Base-by-base conservation (phyloP, 2,888 invertebrate genomes). In the Lasioglossum villosulum region DNA sequence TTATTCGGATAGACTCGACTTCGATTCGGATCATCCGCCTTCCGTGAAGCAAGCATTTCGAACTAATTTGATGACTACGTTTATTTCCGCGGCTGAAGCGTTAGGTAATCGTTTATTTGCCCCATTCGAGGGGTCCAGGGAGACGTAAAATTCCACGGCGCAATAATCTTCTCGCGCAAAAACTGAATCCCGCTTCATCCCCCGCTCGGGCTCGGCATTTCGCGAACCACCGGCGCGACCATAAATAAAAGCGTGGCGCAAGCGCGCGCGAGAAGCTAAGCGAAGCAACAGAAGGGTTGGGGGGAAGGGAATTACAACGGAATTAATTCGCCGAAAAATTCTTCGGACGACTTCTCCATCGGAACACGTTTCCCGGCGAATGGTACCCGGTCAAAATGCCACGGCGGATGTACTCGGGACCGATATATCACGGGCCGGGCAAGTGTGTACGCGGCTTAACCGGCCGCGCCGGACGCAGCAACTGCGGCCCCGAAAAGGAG, bases 401-500 rank as follows among this genome's bases (percentile, higher is more conserved):
- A 68, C 37, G 34, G 68, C 68, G 68, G 39, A 70, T 37, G 68
- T 70, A 34, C 66, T 66, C 39, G 68, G 2, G 14, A n/a, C 37
- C 68, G 37, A 70, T 70, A 37, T 39, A 70, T 70, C 68, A 70
- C 68, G n/a, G n/a, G 23, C n/a, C 3, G 68, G 5, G 56, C 37
- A 73, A 48, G 48, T 73, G 73, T 73, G 37, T 77, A 68, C 45
- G 68, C 45, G 68, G 68, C 68, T 77, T 77, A 77, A 77, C 68
- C 37, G 34, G 77, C 19, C 12, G 66, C 10, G 23, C 68, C 48
- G 52, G 39, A 30, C 70, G 45, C 30, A 27, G 45, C 30, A 37
- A 27, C 34, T 39, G 48, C 68, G 10, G 63, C 16, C 71, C 56
- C 72, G 78, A 76, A 82, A 77, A 80, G 89, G 34, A 80, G 70